These are phyloP conservation scores for Exephanes ischioxanthus DNA, from an alignment of 2,888 invertebrate species.

Conservation along the genomic window DNA sequence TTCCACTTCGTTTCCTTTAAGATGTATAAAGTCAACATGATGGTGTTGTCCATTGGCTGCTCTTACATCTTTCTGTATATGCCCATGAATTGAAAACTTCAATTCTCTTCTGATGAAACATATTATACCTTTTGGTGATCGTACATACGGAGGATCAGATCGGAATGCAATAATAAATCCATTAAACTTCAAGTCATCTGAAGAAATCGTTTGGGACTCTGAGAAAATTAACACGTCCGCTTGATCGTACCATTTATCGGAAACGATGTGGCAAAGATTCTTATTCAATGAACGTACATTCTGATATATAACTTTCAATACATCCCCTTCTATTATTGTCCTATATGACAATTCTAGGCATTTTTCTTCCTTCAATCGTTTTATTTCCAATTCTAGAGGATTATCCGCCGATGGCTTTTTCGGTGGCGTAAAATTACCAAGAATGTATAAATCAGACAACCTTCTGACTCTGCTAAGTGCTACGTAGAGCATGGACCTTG, in stretches of 20 bases:
- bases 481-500: conserved; percentile 38
- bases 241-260: conserved; percentile 53
- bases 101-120: conserved; percentile 30
- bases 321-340: conserved; percentile 15
- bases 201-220: conserved; percentile 44
- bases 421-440: conserved; percentile 37
- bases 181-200: conserved; percentile 18
- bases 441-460: conserved; percentile 36
- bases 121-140: conserved; percentile 43
- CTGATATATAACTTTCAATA: conserved; percentile 54
- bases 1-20: conserved; percentile 28
- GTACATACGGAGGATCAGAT: conserved; percentile 24
- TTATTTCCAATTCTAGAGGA: conserved; percentile 36
- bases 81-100: conserved; percentile 7
- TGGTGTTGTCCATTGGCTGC: conserved; percentile 38
- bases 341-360: conserved; percentile 18
- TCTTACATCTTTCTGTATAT: conserved; percentile 39
- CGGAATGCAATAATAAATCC: conserved; percentile 35
- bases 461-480: conserved; percentile 46
- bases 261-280: conserved; percentile 38
- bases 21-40: conserved; percentile 46
- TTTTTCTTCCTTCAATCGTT: conserved; percentile 32
- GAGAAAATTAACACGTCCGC: conserved; percentile 53
- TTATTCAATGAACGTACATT: conserved; percentile 55
- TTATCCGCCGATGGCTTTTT: conserved; percentile 19